Evolutionary conservation across 2,797 vertebrate genomes (phyloP).

Genomic region (Amniataba percoides): DNA sequence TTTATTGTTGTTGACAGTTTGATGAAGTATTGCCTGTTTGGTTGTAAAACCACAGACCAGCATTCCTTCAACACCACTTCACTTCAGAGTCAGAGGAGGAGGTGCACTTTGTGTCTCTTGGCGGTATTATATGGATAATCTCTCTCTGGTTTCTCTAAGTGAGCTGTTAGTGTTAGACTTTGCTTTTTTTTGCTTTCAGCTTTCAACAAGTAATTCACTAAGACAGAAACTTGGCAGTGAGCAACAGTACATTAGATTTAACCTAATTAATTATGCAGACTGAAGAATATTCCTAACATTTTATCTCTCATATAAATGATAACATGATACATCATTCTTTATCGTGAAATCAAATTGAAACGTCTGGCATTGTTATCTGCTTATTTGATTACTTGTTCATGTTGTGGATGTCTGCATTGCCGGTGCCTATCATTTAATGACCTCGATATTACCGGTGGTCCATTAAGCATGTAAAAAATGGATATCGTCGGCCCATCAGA

Average conservation of each 20-base stretch:
- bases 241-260: slow-evolving; percentile 1
- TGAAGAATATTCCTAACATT: slow-evolving; percentile 24
- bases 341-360: slow-evolving; percentile 66
- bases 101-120: slow-evolving; percentile 16
- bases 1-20: slow-evolving; percentile 36
- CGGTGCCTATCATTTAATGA: slow-evolving; percentile 63
- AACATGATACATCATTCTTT: slow-evolving; percentile 48
- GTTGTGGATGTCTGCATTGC: slow-evolving; percentile 63
- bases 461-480: slow-evolving; percentile 71
- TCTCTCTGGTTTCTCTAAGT: slow-evolving; percentile 26
- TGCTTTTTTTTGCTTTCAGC: slow-evolving; percentile 8
- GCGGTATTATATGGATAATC: slow-evolving; percentile 24
- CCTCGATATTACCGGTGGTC: slow-evolving; percentile 71
- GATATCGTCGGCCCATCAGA: slow-evolving; percentile 50
- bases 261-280: slow-evolving; percentile 28
- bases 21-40: slow-evolving; percentile 15
- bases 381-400: slow-evolving; percentile 63
- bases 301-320: slow-evolving; percentile 44
- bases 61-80: slow-evolving; percentile 29
- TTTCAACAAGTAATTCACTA: slow-evolving; percentile 19
- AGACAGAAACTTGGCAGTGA: slow-evolving; percentile 45
- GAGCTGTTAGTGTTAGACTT: slow-evolving; percentile 32
- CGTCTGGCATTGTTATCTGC: slow-evolving; percentile 64
- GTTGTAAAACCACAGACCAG: slow-evolving; percentile 27
- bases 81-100: slow-evolving; percentile 13